phyloP scores from a whole-genome alignment of 2,797 vertebrate species.

The Apogon talboti region DNA sequence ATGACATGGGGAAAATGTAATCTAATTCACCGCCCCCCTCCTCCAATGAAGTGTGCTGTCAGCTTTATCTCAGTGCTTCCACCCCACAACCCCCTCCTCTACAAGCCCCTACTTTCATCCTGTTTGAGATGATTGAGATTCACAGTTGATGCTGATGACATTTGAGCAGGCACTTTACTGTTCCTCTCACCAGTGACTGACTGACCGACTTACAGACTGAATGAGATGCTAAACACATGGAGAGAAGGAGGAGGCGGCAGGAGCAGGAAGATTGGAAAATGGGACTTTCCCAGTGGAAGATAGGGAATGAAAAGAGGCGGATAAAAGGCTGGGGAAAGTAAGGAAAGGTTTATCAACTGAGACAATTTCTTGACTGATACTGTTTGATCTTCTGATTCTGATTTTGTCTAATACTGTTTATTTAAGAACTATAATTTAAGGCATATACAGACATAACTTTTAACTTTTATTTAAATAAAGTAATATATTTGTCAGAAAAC shows the following conservation, averaged over 20 bases:
- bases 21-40: constrained; percentile 60
- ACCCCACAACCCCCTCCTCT: constrained; percentile 23
- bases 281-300: background rate
- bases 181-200: constrained; percentile 37
- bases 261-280: constrained; percentile 31
- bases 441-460: too few species aligned
- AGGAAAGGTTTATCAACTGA: background rate
- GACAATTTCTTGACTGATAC: too few species aligned
- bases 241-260: constrained; percentile 4
- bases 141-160: constrained; percentile 73
- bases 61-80: constrained; percentile 69
- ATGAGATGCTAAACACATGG: constrained; percentile 36
- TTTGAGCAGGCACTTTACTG: constrained; percentile 65
- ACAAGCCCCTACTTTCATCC: constrained; percentile 40
- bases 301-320: constrained; percentile 5
- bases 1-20: constrained; percentile 73
- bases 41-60: constrained; percentile 75
- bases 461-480: too few species aligned
- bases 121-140: constrained; percentile 75
- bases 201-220: constrained; percentile 37
- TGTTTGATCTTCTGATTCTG: too few species aligned
- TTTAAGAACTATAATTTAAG: too few species aligned
- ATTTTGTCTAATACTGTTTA: too few species aligned
- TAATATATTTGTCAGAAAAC: too few species aligned
- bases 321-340: background rate